Conservation (phyloP, 2,113 vertebrate genomes). For the Pristiophorus japonicus region DNA sequence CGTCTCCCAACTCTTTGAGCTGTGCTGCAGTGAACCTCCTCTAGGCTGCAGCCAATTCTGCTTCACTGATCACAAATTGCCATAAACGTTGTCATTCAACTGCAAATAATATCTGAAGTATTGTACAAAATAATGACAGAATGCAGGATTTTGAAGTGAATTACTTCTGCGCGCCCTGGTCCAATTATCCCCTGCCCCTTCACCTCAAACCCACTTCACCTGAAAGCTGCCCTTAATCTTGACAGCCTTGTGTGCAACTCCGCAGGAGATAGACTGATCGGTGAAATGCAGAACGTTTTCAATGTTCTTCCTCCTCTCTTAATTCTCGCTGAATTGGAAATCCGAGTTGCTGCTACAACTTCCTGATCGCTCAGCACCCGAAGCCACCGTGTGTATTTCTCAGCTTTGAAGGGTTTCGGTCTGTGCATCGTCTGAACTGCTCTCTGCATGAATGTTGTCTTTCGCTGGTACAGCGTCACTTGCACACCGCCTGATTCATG, state of each 20-base stretch:
- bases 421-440: not conserved
- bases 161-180: not conserved
- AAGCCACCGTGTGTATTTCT: slow-evolving; percentile 40
- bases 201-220: not conserved
- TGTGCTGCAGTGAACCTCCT: not conserved
- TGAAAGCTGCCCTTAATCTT: not conserved
- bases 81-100: not conserved
- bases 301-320: not conserved
- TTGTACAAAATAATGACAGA: not conserved
- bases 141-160: not conserved
- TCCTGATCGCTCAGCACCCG: slow-evolving; percentile 16
- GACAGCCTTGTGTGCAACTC: not conserved
- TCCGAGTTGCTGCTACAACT: not conserved
- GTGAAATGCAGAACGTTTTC: not conserved
- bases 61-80: not conserved
- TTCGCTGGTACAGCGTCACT: not conserved
- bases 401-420: slow-evolving; percentile 40
- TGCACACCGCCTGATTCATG: not conserved
- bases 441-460: slow-evolving; percentile 24
- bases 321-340: not conserved
- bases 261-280: not conserved
- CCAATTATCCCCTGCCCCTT: not conserved
- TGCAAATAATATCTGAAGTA: not conserved
- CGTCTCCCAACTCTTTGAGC: not conserved
- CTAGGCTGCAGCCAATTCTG: not conserved